Evolutionary conservation across 2,113 vertebrate species (phyloP).

Genomic region (Sterrhoptilus dennistouni): DNA sequence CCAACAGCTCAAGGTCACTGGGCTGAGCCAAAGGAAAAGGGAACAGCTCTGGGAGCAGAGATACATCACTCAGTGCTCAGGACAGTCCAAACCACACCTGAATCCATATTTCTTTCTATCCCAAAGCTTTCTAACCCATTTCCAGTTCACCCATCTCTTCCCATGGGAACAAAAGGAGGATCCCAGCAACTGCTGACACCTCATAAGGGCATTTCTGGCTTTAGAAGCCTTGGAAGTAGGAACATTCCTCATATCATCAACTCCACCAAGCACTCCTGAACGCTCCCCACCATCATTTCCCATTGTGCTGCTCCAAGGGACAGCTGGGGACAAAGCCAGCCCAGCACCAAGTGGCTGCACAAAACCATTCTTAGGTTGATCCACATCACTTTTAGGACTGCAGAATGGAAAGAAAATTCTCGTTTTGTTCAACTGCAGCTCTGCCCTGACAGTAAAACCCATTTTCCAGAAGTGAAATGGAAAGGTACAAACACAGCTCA

Average conservation of each 20-base stretch:
- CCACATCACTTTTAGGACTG: background rate
- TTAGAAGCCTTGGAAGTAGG: background rate
- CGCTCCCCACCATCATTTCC: background rate
- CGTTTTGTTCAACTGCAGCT: background rate
- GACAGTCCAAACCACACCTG: background rate
- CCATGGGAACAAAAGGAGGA: background rate
- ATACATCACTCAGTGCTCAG: background rate
- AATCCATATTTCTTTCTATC: background rate
- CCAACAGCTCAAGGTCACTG: background rate
- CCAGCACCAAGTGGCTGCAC: background rate
- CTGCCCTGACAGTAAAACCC: background rate
- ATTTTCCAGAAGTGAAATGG: background rate
- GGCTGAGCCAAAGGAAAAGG: background rate
- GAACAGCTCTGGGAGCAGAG: background rate
- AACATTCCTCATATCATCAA: accelerated
- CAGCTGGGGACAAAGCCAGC: background rate
- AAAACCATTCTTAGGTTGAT: background rate
- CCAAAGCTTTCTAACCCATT: background rate
- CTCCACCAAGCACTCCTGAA: background rate
- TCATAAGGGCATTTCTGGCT: background rate
- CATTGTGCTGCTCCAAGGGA: accelerated
- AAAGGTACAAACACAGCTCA: background rate
- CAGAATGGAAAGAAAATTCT: background rate
- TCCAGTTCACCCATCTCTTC: background rate
- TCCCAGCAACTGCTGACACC: background rate